phyloP scores from a whole-genome alignment of 2,888 invertebrate species.

The Dascillus cervinus region DNA sequence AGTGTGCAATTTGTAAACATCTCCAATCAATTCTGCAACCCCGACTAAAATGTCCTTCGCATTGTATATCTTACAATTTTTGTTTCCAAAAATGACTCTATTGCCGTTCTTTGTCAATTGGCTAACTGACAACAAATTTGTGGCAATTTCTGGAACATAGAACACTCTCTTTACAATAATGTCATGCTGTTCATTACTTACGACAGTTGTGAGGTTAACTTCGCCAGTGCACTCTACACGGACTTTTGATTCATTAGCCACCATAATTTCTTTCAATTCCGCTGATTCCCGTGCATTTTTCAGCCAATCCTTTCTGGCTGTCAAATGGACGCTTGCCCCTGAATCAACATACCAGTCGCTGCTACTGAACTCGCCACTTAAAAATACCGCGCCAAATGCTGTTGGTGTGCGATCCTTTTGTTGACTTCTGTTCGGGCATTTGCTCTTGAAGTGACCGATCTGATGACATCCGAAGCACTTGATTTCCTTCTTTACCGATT shows the following conservation, averaged over 20 bases:
- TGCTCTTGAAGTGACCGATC: constrained; percentile 19
- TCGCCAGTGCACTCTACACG: constrained; percentile 6
- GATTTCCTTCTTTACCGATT: constrained; percentile 8
- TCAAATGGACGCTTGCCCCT: constrained; percentile 19
- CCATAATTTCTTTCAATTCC: constrained; percentile 5
- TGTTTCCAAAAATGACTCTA: constrained; percentile 5
- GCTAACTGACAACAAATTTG: constrained; percentile 13
- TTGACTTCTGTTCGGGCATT: constrained; percentile 11
- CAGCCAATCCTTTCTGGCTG: constrained; percentile 8
- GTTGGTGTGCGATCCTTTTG: constrained; percentile 5
- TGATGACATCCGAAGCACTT: constrained; percentile 19
- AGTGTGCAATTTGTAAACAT: constrained; percentile 12
- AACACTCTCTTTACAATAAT: constrained; percentile 7
- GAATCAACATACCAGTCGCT: constrained; percentile 20
- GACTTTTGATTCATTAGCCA: constrained; percentile 6
- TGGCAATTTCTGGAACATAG: constrained; percentile 8
- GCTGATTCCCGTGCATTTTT: neutral
- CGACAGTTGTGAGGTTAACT: constrained; percentile 6
- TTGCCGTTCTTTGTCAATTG: constrained; percentile 10
- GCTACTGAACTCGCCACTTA: constrained; percentile 14
- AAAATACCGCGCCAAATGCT: constrained; percentile 21
- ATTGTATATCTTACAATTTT: constrained; percentile 10
- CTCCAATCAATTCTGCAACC: constrained; percentile 6
- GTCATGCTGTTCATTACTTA: constrained; percentile 2
- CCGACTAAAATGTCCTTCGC: constrained; percentile 6